Percentiles rank a stretch among this genome's conserved stretches.
Evolutionary conservation across 2,888 invertebrate species (phyloP).

Genomic region (Amphipoea lucens): DNA sequence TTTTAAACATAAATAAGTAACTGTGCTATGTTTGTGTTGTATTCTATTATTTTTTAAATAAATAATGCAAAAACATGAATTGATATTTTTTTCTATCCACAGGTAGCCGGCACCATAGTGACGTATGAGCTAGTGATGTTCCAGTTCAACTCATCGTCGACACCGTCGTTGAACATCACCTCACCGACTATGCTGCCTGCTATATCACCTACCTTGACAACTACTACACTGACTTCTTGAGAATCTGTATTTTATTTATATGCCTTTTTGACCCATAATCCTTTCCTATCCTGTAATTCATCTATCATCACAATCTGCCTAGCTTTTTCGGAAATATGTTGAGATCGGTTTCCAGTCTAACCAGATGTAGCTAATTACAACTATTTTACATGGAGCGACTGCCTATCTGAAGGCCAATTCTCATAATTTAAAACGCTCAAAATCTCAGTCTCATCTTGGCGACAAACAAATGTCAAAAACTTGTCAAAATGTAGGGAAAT

Average conservation of each 20-base stretch:
- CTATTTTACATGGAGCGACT: too few relatives aligned
- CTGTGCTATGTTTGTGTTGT: background rate
- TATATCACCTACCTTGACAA: slow-evolving; percentile 40
- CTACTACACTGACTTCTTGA: slow-evolving; percentile 47
- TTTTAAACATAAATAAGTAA: background rate
- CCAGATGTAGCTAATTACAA: too few relatives aligned
- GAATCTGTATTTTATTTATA: slow-evolving; percentile 23
- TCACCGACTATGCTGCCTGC: background rate
- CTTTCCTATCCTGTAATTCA: background rate
- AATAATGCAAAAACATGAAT: background rate
- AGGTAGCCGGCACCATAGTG: slow-evolving; percentile 75
- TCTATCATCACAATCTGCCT: background rate
- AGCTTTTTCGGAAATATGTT: too few relatives aligned
- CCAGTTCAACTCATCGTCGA: slow-evolving; percentile 83
- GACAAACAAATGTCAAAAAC: too few relatives aligned
- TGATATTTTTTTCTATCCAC: slow-evolving; percentile 18
- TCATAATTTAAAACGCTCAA: too few relatives aligned
- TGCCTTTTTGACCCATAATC: background rate
- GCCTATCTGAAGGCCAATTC: too few relatives aligned
- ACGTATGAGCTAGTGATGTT: slow-evolving; percentile 88
- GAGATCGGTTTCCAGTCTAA: too few relatives aligned
- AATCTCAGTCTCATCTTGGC: too few relatives aligned
- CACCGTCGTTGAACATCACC: slow-evolving; percentile 50
- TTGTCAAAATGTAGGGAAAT: too few relatives aligned
- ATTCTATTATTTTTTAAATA: background rate